Conservation (phyloP, 2,888 invertebrate genomes). For the Autographa gamma region DNA sequence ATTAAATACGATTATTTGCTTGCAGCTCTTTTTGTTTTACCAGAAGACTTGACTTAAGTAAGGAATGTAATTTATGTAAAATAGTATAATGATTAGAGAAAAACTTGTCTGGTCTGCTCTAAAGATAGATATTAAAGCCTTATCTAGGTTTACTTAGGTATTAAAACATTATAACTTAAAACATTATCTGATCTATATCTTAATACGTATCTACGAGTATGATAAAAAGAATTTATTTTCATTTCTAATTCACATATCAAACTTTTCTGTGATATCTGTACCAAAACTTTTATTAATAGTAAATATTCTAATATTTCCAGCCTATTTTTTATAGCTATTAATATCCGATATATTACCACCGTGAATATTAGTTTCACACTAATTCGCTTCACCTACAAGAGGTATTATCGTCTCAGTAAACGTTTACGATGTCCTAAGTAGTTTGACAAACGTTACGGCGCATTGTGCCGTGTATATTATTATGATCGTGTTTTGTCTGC, state of each 20-base stretch:
- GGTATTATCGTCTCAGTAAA: conserved; percentile 40
- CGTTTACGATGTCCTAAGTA: conserved; percentile 49
- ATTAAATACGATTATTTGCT: conserved; percentile 14
- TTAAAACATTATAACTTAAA: too few species aligned
- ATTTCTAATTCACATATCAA: neutral
- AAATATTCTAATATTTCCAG: too few species aligned
- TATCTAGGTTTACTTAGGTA: too few species aligned
- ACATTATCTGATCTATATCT: too few species aligned
- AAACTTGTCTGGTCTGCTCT: too few species aligned
- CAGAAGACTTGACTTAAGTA: too few species aligned
- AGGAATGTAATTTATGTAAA: too few species aligned
- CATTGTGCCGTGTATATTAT: conserved; percentile 55
- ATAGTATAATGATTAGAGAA: too few species aligned
- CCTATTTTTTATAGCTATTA: too few species aligned
- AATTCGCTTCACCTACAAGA: conserved; percentile 34
- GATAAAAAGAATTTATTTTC: neutral
- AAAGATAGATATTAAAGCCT: too few species aligned
- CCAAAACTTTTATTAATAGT: neutral
- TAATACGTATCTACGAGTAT: too few species aligned
- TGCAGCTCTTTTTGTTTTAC: too few species aligned
- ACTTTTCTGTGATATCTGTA: neutral
- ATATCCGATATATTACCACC: conserved; percentile 25
- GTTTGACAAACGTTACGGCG: conserved; percentile 55
- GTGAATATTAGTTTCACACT: conserved; percentile 35
- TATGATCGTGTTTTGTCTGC: conserved; percentile 66